phyloP scores from a whole-genome alignment of 2,113 vertebrate species.

The Apteryx mantelli region DNA sequence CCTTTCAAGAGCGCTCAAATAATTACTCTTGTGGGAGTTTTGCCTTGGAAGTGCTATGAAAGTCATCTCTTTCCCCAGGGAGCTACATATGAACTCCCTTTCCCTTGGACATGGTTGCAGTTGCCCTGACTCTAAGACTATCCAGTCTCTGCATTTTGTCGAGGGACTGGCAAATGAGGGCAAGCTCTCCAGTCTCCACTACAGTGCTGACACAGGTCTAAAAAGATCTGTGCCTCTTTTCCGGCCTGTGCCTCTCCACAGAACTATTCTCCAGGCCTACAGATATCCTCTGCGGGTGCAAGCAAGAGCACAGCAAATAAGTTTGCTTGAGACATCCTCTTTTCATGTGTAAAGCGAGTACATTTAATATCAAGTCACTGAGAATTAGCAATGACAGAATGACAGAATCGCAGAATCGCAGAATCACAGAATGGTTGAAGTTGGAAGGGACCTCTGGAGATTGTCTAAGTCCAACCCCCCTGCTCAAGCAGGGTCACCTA shows the following conservation, averaged over 20 bases:
- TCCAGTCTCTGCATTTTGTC: too few species aligned
- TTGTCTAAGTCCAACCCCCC: too few species aligned
- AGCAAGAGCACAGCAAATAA: not conserved
- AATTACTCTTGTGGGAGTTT: too few species aligned
- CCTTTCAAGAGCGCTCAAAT: not conserved
- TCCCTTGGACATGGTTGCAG: not conserved
- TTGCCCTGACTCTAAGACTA: too few species aligned
- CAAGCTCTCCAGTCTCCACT: too few species aligned
- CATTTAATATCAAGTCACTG: not conserved
- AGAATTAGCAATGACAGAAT: not conserved
- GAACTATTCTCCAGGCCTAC: not conserved
- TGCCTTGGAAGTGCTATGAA: not conserved
- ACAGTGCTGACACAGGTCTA: too few species aligned
- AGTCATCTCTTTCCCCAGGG: not conserved
- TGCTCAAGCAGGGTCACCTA: too few species aligned
- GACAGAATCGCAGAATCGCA: too few species aligned
- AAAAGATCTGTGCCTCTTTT: not conserved
- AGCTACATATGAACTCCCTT: too few species aligned
- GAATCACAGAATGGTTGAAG: too few species aligned
- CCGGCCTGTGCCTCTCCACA: not conserved
- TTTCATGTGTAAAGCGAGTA: not conserved
- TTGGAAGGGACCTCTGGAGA: too few species aligned
- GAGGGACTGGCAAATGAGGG: too few species aligned
- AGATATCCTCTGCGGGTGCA: not conserved
- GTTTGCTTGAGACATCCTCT: not conserved